Evolutionary conservation across 2,888 invertebrate species (phyloP).

Genomic region (Drosophila kambysellisi): DNA sequence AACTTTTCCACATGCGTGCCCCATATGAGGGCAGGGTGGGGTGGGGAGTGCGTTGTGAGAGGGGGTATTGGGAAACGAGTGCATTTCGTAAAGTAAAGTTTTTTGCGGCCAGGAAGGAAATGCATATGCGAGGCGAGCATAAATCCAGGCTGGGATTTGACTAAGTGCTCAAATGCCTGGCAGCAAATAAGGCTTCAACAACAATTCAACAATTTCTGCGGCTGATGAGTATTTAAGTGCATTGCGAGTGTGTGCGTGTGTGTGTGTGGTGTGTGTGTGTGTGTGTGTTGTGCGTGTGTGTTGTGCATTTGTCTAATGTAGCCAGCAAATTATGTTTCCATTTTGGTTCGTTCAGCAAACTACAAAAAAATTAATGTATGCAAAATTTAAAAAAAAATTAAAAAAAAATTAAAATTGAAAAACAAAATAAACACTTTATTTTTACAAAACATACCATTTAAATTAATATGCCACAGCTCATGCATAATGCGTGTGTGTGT

Average conservation of each 20-base stretch:
- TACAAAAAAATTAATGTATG: constrained; percentile 2
- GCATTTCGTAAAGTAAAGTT: constrained; percentile 37
- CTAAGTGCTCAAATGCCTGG: constrained; percentile 56
- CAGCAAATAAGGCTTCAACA: constrained; percentile 26
- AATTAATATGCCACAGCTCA: constrained; percentile 7
- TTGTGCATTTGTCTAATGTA: constrained; percentile 6
- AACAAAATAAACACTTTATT: background rate
- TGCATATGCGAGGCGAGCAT: constrained; percentile 42
- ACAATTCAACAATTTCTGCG: constrained; percentile 8
- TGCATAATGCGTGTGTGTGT: constrained; percentile 2
- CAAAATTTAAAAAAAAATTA: constrained; percentile 1
- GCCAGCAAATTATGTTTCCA: constrained; percentile 22
- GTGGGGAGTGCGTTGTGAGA: background rate
- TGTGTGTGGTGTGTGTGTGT: background rate
- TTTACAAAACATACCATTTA: background rate
- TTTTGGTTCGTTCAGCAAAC: constrained; percentile 6
- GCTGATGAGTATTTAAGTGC: constrained; percentile 28
- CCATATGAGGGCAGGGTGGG: constrained; percentile 1
- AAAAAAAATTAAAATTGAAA: background rate
- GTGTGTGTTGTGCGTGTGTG: background rate
- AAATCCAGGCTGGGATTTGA: constrained; percentile 54
- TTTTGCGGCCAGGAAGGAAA: constrained; percentile 42
- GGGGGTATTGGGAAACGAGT: background rate
- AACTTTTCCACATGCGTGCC: constrained; percentile 55
- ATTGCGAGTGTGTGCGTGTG: background rate